A percentile compares a stretch with the other conserved stretches of the same genome.
Conservation (phyloP, 1,140 invertebrate genomes). For the Gonioctena quinquepunctata region DNA sequence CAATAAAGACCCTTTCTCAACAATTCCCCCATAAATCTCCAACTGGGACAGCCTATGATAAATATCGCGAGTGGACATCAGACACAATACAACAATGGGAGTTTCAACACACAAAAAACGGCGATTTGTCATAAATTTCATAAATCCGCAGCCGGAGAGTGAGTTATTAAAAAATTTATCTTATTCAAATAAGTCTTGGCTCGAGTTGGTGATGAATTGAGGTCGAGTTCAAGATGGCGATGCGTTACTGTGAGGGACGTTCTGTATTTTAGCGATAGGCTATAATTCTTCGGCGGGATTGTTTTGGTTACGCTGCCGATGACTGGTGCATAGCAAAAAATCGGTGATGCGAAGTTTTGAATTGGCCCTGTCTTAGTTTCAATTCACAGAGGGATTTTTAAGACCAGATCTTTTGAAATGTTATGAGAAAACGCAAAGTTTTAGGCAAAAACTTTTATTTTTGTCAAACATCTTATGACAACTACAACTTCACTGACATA, state of each 20-base stretch:
- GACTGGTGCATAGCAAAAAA: not conserved
- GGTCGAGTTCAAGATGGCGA: slow-evolving; percentile 32
- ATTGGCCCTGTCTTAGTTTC: too few species aligned
- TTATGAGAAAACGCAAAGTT: too few species aligned
- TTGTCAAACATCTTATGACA: too few species aligned
- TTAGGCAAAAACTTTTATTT: too few species aligned
- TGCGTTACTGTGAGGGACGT: slow-evolving; percentile 33
- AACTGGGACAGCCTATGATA: not conserved
- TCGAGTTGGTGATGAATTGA: slow-evolving; percentile 34
- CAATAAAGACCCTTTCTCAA: not conserved
- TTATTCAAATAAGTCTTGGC: slow-evolving; percentile 39
- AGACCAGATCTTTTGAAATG: too few species aligned
- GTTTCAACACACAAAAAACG: slow-evolving; percentile 18
- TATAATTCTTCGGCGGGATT: slow-evolving; percentile 19
- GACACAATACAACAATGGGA: slow-evolving; percentile 1
- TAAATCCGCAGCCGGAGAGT: slow-evolving; percentile 9
- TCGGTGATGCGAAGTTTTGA: not conserved
- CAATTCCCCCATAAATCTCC: not conserved
- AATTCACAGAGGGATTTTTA: too few species aligned
- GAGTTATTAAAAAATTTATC: slow-evolving; percentile 38
- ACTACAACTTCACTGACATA: too few species aligned
- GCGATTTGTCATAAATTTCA: slow-evolving; percentile 32
- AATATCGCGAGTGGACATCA: not conserved
- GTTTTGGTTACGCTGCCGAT: slow-evolving; percentile 18
- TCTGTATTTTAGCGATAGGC: slow-evolving; percentile 27